Percentiles rank a stretch among this genome's conserved stretches.
Conservation (phyloP, 1,140 invertebrate genomes). For the Thaumetopoea pityocampa region DNA sequence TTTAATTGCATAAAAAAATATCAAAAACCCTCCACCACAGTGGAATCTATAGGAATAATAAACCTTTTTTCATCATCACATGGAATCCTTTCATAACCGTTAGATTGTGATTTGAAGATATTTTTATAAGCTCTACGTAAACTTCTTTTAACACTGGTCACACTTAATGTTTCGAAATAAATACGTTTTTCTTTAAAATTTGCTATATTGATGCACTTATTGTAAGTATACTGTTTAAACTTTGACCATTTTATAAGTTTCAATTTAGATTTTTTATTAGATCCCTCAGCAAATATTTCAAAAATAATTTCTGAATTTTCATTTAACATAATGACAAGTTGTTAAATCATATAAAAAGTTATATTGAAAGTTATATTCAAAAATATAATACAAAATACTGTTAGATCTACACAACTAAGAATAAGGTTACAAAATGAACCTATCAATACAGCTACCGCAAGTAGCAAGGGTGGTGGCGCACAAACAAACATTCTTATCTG, state of each 20-base stretch:
- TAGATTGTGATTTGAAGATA: conserved; percentile 42
- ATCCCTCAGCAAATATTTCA: conserved; percentile 21
- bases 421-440: conserved; percentile 2
- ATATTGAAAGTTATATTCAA: not conserved
- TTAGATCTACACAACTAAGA: not conserved
- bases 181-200: conserved; percentile 40
- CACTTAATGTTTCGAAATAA: conserved; percentile 50
- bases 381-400: too few relatives aligned
- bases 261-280: conserved; percentile 17
- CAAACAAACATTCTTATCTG: conserved; percentile 54
- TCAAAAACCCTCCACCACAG: conserved; percentile 54
- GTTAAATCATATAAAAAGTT: not conserved
- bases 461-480: conserved; percentile 5
- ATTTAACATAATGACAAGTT: conserved; percentile 19
- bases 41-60: conserved; percentile 33
- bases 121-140: conserved; percentile 40
- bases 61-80: conserved; percentile 73
- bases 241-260: conserved; percentile 34
- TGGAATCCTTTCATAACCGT: conserved; percentile 60
- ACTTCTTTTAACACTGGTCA: conserved; percentile 52
- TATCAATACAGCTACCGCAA: too few relatives aligned
- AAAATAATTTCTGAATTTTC: conserved; percentile 23
- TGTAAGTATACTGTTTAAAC: conserved; percentile 39
- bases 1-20: conserved; percentile 13
- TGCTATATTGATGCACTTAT: conserved; percentile 33